These are phyloP conservation scores for Copidosoma floridanum DNA, from an alignment of 1,140 invertebrate genomes.

Conservation along the genomic window DNA sequence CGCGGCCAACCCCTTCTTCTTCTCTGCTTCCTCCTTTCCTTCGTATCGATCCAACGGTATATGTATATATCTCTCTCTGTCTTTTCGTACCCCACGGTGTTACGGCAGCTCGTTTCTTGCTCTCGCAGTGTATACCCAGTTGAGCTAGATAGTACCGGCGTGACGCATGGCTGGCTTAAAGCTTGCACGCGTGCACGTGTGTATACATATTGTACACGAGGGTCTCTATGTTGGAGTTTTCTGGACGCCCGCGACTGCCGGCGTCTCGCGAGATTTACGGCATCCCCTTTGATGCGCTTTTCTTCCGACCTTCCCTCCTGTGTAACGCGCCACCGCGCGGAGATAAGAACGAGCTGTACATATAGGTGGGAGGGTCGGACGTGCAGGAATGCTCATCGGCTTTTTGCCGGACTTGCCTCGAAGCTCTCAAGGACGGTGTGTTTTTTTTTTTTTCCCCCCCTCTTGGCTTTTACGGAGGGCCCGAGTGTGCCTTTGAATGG, in stretches of 20 bases:
- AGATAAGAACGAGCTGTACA: constrained; percentile 19
- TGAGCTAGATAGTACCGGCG: too few species aligned
- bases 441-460: too few species aligned
- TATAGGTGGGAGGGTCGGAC: too few species aligned
- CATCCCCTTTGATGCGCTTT: constrained; percentile 16
- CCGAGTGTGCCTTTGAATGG: constrained; percentile 11
- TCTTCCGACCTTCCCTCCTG: not conserved
- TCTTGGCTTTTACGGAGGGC: not conserved
- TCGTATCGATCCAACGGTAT: constrained; percentile 39
- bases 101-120: constrained; percentile 9
- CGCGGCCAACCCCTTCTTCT: constrained; percentile 45
- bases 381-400: not conserved
- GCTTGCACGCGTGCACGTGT: not conserved
- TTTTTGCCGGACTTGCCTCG: too few species aligned
- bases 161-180: constrained; percentile 26
- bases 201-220: not conserved
- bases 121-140: too few species aligned
- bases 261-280: constrained; percentile 22
- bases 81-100: constrained; percentile 32
- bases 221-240: too few species aligned
- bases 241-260: not conserved
- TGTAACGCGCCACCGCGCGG: too few species aligned
- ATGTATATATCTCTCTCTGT: constrained; percentile 23
- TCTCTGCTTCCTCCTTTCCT: constrained; percentile 54
- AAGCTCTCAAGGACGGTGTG: too few species aligned